These are phyloP conservation scores for Todus mexicanus DNA, from an alignment of 2,797 vertebrate species.

Conservation along the genomic window DNA sequence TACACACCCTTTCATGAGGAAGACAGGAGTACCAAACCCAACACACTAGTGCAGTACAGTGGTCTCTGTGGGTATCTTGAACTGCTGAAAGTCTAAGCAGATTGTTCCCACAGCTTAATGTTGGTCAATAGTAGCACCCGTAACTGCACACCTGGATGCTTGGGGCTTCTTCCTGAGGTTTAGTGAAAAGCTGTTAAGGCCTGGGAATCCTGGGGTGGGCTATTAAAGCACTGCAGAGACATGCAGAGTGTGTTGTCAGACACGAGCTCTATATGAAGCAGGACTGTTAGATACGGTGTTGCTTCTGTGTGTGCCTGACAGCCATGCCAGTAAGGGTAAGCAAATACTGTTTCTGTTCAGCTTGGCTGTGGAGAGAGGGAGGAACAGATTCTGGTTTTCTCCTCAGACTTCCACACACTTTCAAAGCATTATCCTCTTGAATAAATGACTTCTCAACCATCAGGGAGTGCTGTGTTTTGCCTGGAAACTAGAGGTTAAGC, in stretches of 20 bases:
- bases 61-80: not conserved
- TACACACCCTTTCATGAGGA: rapidly evolving
- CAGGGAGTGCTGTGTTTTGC: not conserved
- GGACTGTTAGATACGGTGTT: rapidly evolving
- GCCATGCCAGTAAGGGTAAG: not conserved
- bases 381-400: not conserved
- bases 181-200: not conserved
- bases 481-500: not conserved
- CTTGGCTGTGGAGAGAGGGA: not conserved
- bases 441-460: not conserved
- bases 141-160: rapidly evolving
- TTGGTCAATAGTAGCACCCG: not conserved
- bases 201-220: too few relatives aligned
- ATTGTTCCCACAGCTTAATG: too few relatives aligned
- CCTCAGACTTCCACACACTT: not conserved
- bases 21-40: too few relatives aligned
- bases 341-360: not conserved
- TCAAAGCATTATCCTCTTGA: not conserved
- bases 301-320: not conserved
- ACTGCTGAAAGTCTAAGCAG: not conserved
- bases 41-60: rapidly evolving
- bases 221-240: not conserved
- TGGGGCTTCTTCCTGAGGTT: too few relatives aligned
- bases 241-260: rapidly evolving
- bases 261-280: not conserved